phyloP scores from a whole-genome alignment of 2,113 vertebrate species.

The Scatophagus argus region DNA sequence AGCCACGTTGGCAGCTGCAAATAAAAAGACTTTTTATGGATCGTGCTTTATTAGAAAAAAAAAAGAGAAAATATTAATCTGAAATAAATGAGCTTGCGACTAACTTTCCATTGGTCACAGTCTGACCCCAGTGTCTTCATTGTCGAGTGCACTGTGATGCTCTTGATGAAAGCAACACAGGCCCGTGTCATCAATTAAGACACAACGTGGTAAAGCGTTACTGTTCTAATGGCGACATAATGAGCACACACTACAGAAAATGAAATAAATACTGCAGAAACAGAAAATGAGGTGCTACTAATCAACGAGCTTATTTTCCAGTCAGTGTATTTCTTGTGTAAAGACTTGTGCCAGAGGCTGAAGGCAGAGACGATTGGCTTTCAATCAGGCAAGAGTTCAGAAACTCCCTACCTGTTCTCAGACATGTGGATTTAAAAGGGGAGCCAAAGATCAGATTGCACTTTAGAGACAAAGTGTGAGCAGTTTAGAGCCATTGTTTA shows the following conservation, averaged over 20 bases:
- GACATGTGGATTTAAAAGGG: constrained; percentile 58
- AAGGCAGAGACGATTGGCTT: constrained; percentile 55
- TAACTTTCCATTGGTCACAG: constrained; percentile 22
- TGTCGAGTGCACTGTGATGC: constrained; percentile 23
- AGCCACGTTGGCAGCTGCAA: constrained; percentile 11
- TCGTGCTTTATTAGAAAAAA: constrained; percentile 11
- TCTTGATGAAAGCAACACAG: constrained; percentile 45
- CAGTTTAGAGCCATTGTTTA: constrained; percentile 59
- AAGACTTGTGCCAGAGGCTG: constrained; percentile 35
- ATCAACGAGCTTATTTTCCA: constrained; percentile 49
- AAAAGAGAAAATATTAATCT: constrained; percentile 27
- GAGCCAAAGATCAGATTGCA: constrained; percentile 72
- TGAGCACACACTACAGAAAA: constrained; percentile 28
- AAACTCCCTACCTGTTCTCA: constrained; percentile 43
- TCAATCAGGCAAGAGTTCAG: constrained; percentile 55
- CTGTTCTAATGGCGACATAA: constrained; percentile 34
- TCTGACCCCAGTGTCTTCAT: constrained; percentile 38
- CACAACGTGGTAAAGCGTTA: constrained; percentile 26
- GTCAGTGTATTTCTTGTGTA: constrained; percentile 30
- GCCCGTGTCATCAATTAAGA: constrained; percentile 52
- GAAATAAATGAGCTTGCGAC: constrained; percentile 47
- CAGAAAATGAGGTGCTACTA: background rate
- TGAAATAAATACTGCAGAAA: constrained; percentile 3
- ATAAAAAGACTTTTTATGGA: constrained; percentile 34
- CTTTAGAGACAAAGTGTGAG: constrained; percentile 70